phyloP scores from a whole-genome alignment of 2,113 vertebrate species.

The Tetraodon nigroviridis region DNA sequence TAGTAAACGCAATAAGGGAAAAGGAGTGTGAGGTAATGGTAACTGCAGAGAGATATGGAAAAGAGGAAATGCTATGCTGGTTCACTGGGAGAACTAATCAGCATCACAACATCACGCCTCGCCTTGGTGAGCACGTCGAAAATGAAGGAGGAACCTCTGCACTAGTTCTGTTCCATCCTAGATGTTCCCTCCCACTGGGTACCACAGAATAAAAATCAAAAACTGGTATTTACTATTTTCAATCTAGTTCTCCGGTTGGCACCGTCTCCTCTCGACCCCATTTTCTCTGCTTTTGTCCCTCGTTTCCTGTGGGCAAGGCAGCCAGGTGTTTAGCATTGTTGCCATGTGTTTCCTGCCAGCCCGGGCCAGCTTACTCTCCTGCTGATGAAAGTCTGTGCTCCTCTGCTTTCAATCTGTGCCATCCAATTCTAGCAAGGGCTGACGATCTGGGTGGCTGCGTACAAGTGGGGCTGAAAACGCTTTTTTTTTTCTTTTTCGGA shows the following conservation, averaged over 20 bases:
- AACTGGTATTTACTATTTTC: conserved; percentile 56
- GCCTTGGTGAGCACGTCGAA: conserved; percentile 43
- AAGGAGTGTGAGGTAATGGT: conserved; percentile 37
- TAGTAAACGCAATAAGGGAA: conserved; percentile 36
- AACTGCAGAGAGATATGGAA: conserved; percentile 15
- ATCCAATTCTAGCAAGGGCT: conserved; percentile 29
- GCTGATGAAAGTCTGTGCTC: conserved; percentile 39
- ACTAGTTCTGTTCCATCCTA: background rate
- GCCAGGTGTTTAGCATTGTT: conserved; percentile 68
- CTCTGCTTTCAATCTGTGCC: conserved; percentile 57
- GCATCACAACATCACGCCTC: conserved; percentile 34
- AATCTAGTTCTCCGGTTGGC: conserved; percentile 50
- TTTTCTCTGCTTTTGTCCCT: conserved; percentile 45
- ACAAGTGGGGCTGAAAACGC: conserved; percentile 51
- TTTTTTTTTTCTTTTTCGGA: conserved; percentile 48
- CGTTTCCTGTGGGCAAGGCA: conserved; percentile 61
- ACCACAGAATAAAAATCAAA: conserved; percentile 12
- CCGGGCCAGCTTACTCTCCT: conserved; percentile 44
- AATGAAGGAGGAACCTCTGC: conserved; percentile 33
- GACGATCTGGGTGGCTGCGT: conserved; percentile 45
- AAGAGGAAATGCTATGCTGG: conserved; percentile 40
- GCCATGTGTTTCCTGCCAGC: conserved; percentile 68
- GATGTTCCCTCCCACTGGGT: conserved; percentile 21
- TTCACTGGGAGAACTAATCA: conserved; percentile 50
- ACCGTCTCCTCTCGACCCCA: conserved; percentile 25